Conservation (phyloP, 2,888 invertebrate species). For the Acronicta aceris region DNA sequence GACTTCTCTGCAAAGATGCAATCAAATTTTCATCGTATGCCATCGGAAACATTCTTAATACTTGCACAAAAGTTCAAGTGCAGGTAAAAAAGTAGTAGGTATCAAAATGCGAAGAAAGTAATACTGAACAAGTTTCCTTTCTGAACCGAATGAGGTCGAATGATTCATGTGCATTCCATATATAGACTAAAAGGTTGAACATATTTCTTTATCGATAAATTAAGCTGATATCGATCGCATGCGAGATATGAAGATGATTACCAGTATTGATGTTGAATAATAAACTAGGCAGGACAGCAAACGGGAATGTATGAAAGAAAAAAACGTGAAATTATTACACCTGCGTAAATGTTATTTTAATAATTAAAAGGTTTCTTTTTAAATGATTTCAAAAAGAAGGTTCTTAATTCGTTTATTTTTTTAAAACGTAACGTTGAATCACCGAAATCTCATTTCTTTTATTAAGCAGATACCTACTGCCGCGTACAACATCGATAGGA, state of each 20-base stretch:
- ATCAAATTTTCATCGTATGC: background rate
- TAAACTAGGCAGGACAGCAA: background rate
- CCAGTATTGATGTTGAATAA: constrained; percentile 9
- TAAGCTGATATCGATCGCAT: constrained; percentile 29
- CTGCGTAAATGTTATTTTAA: background rate
- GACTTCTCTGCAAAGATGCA: too few relatives aligned
- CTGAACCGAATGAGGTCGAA: constrained; percentile 50
- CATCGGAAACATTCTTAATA: background rate
- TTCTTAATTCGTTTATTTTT: too few relatives aligned
- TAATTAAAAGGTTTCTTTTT: too few relatives aligned
- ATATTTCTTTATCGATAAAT: constrained; percentile 42
- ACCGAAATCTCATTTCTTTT: too few relatives aligned
- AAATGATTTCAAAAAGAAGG: too few relatives aligned
- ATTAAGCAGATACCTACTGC: too few relatives aligned
- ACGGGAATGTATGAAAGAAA: background rate
- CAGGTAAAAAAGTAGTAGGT: background rate
- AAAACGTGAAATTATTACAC: background rate
- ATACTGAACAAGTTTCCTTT: constrained; percentile 65
- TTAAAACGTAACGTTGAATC: too few relatives aligned
- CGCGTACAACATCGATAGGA: too few relatives aligned
- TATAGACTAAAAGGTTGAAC: constrained; percentile 59
- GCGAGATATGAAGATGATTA: constrained; percentile 17
- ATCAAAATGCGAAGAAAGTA: constrained; percentile 60
- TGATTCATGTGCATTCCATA: constrained; percentile 68
- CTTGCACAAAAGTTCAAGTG: constrained; percentile 1